A percentile compares a stretch with the other conserved stretches of the same genome.
Conservation (phyloP, 2,797 vertebrate genomes). For the Hoplostethus mediterraneus region DNA sequence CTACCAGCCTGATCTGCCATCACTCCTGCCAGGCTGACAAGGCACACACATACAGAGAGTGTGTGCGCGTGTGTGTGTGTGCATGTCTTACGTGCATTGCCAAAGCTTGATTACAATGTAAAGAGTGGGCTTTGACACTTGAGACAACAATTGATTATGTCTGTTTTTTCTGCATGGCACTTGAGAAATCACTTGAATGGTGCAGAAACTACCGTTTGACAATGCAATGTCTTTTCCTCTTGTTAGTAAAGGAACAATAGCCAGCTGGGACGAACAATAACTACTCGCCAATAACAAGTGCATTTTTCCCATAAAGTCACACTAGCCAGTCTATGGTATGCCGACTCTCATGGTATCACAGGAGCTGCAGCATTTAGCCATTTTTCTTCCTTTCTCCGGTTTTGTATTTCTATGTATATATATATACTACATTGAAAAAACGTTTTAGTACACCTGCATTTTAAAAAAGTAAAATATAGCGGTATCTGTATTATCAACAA, state of each 20-base stretch:
- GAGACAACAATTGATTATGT: constrained; percentile 29
- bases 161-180: constrained; percentile 4
- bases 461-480: too few relatives aligned
- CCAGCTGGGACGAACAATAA: constrained; percentile 24
- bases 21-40: constrained; percentile 6
- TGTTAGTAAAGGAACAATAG: constrained; percentile 12
- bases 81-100: constrained; percentile 8
- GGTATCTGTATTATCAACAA: too few relatives aligned
- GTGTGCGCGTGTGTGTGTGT: not conserved
- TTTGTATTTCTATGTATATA: too few relatives aligned
- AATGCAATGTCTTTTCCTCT: not conserved
- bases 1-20: not conserved
- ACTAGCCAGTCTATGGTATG: too few relatives aligned
- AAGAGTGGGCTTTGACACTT: constrained; percentile 20
- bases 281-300: constrained; percentile 11
- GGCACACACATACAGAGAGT: not conserved
- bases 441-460: too few relatives aligned
- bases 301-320: constrained; percentile 12
- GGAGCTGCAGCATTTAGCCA: too few relatives aligned
- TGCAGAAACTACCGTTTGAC: not conserved
- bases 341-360: too few relatives aligned
- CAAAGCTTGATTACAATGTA: constrained; percentile 34
- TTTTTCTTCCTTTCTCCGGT: too few relatives aligned
- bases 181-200: constrained; percentile 52
- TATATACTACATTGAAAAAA: too few relatives aligned